A percentile compares a stretch with the other conserved stretches of the same genome.
phyloP scores from a whole-genome alignment of 53 echinoderm and acorn worm genomes.

The Actinopyga echinites region DNA sequence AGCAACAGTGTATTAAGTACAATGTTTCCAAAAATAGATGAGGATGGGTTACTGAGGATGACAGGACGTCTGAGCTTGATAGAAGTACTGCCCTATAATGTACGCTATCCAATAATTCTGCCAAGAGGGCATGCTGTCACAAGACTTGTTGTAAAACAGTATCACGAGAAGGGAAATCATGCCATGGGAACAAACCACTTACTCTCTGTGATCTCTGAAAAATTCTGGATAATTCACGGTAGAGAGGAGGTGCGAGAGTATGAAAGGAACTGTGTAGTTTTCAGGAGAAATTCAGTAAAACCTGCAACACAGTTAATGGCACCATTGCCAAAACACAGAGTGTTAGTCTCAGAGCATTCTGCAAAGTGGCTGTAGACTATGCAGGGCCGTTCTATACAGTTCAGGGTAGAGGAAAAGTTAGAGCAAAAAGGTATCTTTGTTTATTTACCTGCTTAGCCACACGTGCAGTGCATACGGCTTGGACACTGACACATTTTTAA shows the following conservation, averaged over 20 bases:
- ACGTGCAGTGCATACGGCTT: slow-evolving; percentile 33
- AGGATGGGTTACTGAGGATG: slow-evolving; percentile 5
- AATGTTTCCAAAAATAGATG: slow-evolving; percentile 6
- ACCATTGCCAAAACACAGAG: background rate
- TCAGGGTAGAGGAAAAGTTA: background rate
- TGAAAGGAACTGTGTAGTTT: background rate
- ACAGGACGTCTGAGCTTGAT: background rate
- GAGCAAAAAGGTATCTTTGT: slow-evolving; percentile 19
- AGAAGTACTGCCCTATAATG: background rate
- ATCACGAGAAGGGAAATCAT: slow-evolving; percentile 32
- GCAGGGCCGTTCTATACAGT: background rate
- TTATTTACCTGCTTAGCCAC: slow-evolving; percentile 27
- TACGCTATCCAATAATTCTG: slow-evolving; percentile 8
- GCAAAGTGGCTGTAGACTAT: slow-evolving; percentile 33
- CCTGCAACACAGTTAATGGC: slow-evolving; percentile 2
- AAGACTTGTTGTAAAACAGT: slow-evolving; percentile 7
- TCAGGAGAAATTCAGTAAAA: background rate
- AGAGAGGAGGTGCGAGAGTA: slow-evolving; percentile 22
- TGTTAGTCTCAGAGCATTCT: background rate
- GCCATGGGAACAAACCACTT: background rate
- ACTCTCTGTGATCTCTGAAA: background rate
- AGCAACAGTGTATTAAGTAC: slow-evolving; percentile 3
- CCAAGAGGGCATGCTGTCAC: slow-evolving; percentile 21
- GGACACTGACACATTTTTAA: slow-evolving; percentile 21
- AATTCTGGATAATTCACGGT: slow-evolving; percentile 6